A percentile compares a stretch with the other conserved stretches of the same genome.
These are phyloP conservation scores for Dicycla oo DNA, from an alignment of 2,888 invertebrate genomes.

Conservation along the genomic window DNA sequence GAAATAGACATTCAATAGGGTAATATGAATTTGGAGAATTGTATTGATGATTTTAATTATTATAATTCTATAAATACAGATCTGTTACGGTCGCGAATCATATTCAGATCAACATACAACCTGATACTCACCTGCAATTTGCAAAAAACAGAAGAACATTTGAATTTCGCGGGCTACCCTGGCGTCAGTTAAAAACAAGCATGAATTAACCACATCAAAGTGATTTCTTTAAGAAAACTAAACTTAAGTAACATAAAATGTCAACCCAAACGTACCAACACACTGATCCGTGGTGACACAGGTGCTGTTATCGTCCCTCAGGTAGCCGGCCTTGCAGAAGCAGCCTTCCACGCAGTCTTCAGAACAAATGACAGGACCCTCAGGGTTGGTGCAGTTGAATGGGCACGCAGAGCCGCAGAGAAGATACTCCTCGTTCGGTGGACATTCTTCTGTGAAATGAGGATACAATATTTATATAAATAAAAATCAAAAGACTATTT, in stretches of 20 bases:
- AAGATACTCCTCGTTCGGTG: conserved; percentile 83
- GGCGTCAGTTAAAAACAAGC: too few relatives aligned
- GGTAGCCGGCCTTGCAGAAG: conserved; percentile 83
- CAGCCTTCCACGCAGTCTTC: conserved; percentile 84
- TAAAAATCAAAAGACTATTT: too few relatives aligned
- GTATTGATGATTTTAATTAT: too few relatives aligned
- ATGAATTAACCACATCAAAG: too few relatives aligned
- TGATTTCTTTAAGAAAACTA: neutral
- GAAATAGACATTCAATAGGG: too few relatives aligned
- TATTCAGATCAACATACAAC: too few relatives aligned
- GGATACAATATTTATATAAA: neutral
- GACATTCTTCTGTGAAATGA: conserved; percentile 79
- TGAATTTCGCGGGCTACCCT: too few relatives aligned
- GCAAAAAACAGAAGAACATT: too few relatives aligned
- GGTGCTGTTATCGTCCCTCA: conserved; percentile 82
- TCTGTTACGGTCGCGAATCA: too few relatives aligned
- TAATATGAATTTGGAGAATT: too few relatives aligned
- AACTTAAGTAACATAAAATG: neutral
- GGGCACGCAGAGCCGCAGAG: conserved; percentile 84
- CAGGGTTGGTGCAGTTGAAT: conserved; percentile 81
- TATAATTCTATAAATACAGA: too few relatives aligned
- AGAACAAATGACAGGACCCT: conserved; percentile 74
- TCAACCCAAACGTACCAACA: conserved; percentile 58
- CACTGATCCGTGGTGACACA: conserved; percentile 82
- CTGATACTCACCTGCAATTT: too few relatives aligned